Conservation (phyloP, 2,888 invertebrate species). For the Cabera pusaria region DNA sequence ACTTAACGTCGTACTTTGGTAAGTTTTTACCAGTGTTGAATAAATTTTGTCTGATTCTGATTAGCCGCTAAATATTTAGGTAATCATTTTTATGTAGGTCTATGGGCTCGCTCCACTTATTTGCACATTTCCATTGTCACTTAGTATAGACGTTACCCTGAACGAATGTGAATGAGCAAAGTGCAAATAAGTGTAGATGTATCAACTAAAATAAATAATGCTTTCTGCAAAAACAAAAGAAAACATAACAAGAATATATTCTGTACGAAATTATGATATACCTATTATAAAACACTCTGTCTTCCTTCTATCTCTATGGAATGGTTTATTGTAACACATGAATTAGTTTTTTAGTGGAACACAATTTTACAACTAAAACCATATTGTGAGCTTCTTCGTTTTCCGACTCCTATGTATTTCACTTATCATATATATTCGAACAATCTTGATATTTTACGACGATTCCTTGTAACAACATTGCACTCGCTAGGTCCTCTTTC, state of each 20-base stretch:
- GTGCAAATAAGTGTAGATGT: conserved; percentile 27
- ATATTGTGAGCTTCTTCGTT: not conserved
- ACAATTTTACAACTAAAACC: conserved; percentile 2
- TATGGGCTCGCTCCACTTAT: conserved; percentile 21
- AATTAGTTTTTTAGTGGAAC: conserved; percentile 12
- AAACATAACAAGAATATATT: conserved; percentile 1
- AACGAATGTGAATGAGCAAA: conserved; percentile 8
- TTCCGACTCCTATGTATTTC: conserved; percentile 1
- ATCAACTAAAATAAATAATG: conserved; percentile 18
- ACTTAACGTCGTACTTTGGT: no score
- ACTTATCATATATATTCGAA: not conserved
- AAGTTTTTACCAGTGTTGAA: no score
- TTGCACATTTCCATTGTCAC: conserved; percentile 14
- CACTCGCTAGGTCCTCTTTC: conserved; percentile 17
- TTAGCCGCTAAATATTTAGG: conserved; percentile 13
- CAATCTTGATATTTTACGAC: conserved; percentile 1
- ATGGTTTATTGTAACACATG: conserved; percentile 21
- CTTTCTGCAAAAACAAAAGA: conserved; percentile 23
- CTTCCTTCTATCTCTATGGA: conserved; percentile 26
- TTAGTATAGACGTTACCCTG: conserved; percentile 1
- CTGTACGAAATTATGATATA: no score
- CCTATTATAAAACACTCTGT: conserved; percentile 10
- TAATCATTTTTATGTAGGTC: conserved; percentile 18
- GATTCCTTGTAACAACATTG: conserved; percentile 10
- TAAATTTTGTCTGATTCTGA: conserved; percentile 17